Conservation (phyloP, 2,888 invertebrate genomes). For the Hydropsyche betteni region DNA sequence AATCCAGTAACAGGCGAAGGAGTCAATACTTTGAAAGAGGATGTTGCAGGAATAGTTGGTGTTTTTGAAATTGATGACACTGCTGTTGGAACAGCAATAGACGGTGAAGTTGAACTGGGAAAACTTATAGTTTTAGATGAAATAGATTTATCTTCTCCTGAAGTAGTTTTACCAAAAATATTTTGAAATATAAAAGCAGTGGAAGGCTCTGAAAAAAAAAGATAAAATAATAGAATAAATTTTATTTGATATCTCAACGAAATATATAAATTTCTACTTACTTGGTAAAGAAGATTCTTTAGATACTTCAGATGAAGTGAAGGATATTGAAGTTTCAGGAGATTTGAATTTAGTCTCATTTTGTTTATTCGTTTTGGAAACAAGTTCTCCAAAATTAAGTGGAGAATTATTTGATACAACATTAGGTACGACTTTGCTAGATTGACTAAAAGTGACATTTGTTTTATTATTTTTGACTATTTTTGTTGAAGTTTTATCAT, state of each 20-base stretch:
- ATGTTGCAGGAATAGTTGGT: constrained; percentile 51
- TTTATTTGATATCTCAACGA: not conserved
- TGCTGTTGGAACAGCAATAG: constrained; percentile 53
- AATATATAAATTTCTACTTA: constrained; percentile 53
- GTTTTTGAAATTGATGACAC: constrained; percentile 51
- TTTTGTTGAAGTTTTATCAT: not conserved
- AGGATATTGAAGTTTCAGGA: not conserved
- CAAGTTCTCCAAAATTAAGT: constrained; percentile 42
- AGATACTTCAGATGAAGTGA: not conserved
- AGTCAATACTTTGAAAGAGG: constrained; percentile 52
- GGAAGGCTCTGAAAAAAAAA: constrained; percentile 37
- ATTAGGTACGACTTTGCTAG: not conserved
- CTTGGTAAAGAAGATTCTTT: constrained; percentile 52
- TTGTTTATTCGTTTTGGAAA: constrained; percentile 32
- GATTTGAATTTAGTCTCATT: not conserved
- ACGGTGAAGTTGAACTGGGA: constrained; percentile 42
- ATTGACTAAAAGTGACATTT: not conserved
- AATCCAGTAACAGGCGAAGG: constrained; percentile 4
- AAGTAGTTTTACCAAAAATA: constrained; percentile 54
- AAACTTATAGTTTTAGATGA: constrained; percentile 37
- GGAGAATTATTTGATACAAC: constrained; percentile 30
- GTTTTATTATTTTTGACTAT: not conserved
- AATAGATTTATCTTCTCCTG: constrained; percentile 44
- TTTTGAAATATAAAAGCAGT: constrained; percentile 57
- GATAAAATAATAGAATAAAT: not conserved